Evolutionary conservation across 2,888 invertebrate genomes (phyloP), one percentile per base, ranked within the genome.

Genomic region (Drosophila neutralis): DNA sequence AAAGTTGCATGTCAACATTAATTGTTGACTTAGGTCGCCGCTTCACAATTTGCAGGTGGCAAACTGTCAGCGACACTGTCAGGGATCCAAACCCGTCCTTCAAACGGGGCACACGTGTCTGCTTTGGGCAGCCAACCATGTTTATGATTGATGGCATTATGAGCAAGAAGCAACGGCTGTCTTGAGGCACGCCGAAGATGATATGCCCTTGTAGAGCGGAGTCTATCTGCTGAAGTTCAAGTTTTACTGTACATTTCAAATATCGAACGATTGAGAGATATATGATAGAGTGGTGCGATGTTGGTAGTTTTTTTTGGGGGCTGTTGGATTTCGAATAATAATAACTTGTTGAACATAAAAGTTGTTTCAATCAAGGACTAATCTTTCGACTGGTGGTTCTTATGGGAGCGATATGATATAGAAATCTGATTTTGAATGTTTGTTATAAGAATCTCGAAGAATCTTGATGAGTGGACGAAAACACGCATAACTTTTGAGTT

Each of bases 1-100:
- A 64, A 62, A 75, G 85, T 87, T 87, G 85, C 83, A 83, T 83
- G 83, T 87, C 85, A 80, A 69, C 69, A 52, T 72, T 87, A 87
- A 87, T 87, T 87, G 79, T 79, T 83, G 78, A 78, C 76, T 80
- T 80, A 76, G 87, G 70, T 81, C 75, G 65, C 63, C 52, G 31
- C 24, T 58, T 21, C 51, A 58, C 45, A 63, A 48, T n/a, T 24
- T 27, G 58, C 85, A 82, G 85, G 83, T 85, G 78, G 64, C 31
- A 79, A 72, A 58, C 65, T 75, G 79, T 78, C 72, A 75, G 65
- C 79, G 67, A 52, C 57, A 10, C 31, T 65, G 78, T 73, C 74
- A 49, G 18, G 29, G 48, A 31, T 45, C 59, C 24, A 27, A 36
- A 2, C 45, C 45, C 27, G 15, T 24, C 2, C 45, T 45, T 45